phyloP scores from a whole-genome alignment of 37 sponge, comb jelly and placozoan species.

The Oopsacas minuta region DNA sequence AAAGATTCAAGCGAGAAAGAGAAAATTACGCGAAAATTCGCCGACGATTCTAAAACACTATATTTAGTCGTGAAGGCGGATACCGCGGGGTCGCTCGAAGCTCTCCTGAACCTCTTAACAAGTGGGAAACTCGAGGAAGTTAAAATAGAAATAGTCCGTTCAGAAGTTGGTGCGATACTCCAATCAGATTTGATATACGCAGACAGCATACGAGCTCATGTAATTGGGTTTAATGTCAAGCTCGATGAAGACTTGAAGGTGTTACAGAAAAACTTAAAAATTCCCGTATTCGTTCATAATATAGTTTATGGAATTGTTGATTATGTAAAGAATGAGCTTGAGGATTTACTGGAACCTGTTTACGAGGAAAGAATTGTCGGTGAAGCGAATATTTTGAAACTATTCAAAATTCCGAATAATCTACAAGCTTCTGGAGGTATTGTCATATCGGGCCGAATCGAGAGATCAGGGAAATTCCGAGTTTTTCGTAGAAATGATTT shows the following conservation, averaged over 20 bases:
- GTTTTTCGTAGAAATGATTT: background rate
- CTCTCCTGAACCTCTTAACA: background rate
- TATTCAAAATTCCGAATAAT: slow-evolving; percentile 34
- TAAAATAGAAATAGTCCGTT: background rate
- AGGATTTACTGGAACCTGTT: slow-evolving; percentile 22
- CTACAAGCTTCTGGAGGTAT: background rate
- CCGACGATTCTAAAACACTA: background rate
- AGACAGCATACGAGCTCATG: background rate
- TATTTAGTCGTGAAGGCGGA: background rate
- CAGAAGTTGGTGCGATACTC: background rate
- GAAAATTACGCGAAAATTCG: background rate
- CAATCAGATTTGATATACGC: background rate
- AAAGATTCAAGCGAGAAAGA: background rate
- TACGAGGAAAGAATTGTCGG: slow-evolving; percentile 56
- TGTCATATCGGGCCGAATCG: background rate
- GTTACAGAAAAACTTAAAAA: background rate
- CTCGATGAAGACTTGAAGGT: background rate
- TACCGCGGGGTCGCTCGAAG: background rate
- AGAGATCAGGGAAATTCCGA: background rate
- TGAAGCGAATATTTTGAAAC: slow-evolving; percentile 48
- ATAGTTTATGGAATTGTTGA: background rate
- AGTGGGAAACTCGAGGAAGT: background rate
- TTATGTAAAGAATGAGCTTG: slow-evolving; percentile 34
- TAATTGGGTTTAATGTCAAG: background rate
- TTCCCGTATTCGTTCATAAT: background rate